Evolutionary conservation across 1,140 invertebrate genomes (phyloP).

Genomic region (Dendrolimus punctatus): DNA sequence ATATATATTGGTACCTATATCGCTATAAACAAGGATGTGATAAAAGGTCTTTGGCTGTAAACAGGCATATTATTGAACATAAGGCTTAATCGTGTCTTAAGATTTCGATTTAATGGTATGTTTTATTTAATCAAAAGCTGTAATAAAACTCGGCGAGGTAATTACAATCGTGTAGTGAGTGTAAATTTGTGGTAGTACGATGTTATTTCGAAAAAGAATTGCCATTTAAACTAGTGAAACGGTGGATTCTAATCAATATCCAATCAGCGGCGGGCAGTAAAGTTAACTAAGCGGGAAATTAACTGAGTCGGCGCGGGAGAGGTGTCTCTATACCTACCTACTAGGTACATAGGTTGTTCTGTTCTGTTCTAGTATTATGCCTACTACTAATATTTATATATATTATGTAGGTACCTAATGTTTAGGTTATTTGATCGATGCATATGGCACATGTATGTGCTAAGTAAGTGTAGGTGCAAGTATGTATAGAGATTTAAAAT

Average conservation of each 20-base stretch:
- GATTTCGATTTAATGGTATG: slow-evolving; percentile 45
- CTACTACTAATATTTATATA: too few species aligned
- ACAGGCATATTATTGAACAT: too few species aligned
- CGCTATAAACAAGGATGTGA: too few species aligned
- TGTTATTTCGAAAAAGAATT: slow-evolving; percentile 59
- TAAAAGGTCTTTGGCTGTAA: too few species aligned
- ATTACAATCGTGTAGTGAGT: slow-evolving; percentile 63
- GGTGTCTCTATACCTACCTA: slow-evolving; percentile 13
- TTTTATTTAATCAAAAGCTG: slow-evolving; percentile 53
- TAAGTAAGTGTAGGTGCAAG: too few species aligned
- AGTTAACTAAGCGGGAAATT: slow-evolving; percentile 69
- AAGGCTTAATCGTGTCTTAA: not conserved
- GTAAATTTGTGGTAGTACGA: slow-evolving; percentile 56
- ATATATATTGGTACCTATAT: too few species aligned
- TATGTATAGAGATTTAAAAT: too few species aligned
- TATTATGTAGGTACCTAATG: too few species aligned
- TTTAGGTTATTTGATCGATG: too few species aligned
- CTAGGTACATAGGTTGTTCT: too few species aligned
- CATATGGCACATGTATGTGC: too few species aligned
- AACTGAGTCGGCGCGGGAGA: slow-evolving; percentile 28
- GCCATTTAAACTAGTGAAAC: slow-evolving; percentile 53
- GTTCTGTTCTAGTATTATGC: too few species aligned
- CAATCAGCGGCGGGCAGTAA: slow-evolving; percentile 60
- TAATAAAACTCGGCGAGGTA: slow-evolving; percentile 50
- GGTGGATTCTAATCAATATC: slow-evolving; percentile 65